Evolutionary conservation across 1,140 invertebrate species (phyloP), one percentile per base, ranked within the genome.

Genomic region (Drosophila kepulauana): DNA sequence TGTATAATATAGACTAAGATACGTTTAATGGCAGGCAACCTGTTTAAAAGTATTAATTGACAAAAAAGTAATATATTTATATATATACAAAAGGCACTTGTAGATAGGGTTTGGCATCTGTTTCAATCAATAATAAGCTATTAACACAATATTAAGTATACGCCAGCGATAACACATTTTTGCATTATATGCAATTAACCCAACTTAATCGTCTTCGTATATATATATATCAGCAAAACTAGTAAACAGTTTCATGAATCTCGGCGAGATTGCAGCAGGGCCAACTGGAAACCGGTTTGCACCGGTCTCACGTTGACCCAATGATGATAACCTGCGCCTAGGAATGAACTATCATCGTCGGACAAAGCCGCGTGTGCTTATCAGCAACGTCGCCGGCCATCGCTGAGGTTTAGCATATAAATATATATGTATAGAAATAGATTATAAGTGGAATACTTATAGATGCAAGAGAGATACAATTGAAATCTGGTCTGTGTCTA

Each of bases 161-260:
- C 28, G 15, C 6, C 15, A 52, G 49, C 4, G 11, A 52, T 49
- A 16, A 49, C 35, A 8, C 8, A 15, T 49, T 20, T 16, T 25
- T 49, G 15, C 15, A 16, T 25, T 49, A 49, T 20, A 30, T 54
- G 51, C 51, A 33, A 54, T 54, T 54, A 54, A 54, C 3, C 6
- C 11, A 54, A 7, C 28, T 15, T 33, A 33, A 15, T 54, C 2
- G 28, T 13, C n/a, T 33, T n/a, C 13, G 35, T n/a, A 16, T 52
- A 33, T 11, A 38, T 11, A 38, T 25, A 33, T 45, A 13, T 13
- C 30, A 35, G 28, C 57, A 56, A 62, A 72, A 72, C 72, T 75
- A 70, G 66, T 72, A 66, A 72, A 72, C 62, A 72, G 59, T 72
- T 72, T 72, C 68, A 62, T 56, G 33, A 61, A 71, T 65, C 62